Evolutionary conservation across 2,888 invertebrate genomes (phyloP), one percentile per base, ranked within the genome.

Genomic region (Incurvaria masculella): DNA sequence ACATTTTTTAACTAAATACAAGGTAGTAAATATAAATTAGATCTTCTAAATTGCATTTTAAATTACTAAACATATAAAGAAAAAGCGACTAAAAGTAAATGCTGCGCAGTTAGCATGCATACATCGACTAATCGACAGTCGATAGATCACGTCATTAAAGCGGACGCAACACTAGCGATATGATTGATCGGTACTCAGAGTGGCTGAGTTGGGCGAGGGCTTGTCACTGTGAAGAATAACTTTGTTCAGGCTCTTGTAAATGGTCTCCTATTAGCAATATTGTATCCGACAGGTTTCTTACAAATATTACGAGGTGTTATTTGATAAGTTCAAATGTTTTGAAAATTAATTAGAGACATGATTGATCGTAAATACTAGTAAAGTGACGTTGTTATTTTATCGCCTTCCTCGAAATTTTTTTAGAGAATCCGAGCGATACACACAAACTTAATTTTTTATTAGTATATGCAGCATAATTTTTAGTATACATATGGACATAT

Each of bases 201-300:
- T 23, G 33, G 33, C 8, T 4, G 33, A 33, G n/a, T 65, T 65
- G 61, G 55, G 59, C 57, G 59, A 61, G 61, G 62, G 68, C 69
- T 69, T 72, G 72, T 72, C 72, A 72, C 65, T 66, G 56, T 66
- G 65, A 68, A 72, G 71, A 76, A 78, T 73, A 75, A 75, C 73
- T 73, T 69, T 76, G 73, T 71, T 69, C 69, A 63, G 61, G 64
- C 66, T 62, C 69, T 69, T 71, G 72, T 75, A 72, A 71, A 69
- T 67, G 68, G 68, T 33, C 33, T 33, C 33, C 33, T 33, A 33
- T 33, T 33, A 33, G 33, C 33, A n/a, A 33, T 11, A n/a, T n/a
- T 3, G 10, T 14, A 14, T n/a, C 8, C 33, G 33, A 33, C 23
- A 23, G 23, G 23, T 23, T 23, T 6, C 23, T n/a, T n/a, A n/a